Evolutionary conservation across 2,888 invertebrate species (phyloP), one percentile per base, ranked within the genome.

Genomic region (Meloe dianella): DNA sequence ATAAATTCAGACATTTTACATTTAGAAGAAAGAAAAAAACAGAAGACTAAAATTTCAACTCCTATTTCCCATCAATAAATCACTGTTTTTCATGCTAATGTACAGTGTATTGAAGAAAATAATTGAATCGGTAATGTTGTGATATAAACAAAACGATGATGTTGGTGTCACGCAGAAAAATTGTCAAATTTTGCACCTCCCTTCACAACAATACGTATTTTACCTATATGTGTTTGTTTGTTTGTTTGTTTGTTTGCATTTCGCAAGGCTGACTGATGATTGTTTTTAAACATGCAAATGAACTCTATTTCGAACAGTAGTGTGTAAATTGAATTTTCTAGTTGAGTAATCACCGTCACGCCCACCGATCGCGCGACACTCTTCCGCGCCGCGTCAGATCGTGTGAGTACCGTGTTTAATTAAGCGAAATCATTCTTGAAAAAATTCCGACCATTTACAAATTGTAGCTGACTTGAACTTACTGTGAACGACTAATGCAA

Each of bases 291-390:
- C 77, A 78, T 77, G 77, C 76, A 79, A 79, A 78, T 76, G 78
- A 80, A 76, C 78, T 76, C 73, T 72, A 73, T 75, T 24, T 12
- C 74, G 77, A 78, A 79, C 78, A 71, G 77, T 73, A 68, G 68
- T 74, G 78, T 73, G 77, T 74, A 80, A 79, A 80, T 80, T 80
- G 78, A 79, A 80, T 80, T 79, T 80, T 79, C 79, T 78, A 76
- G 74, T 78, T 78, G 79, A 79, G 75, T 75, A 75, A 78, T 76
- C 77, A 71, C 73, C 75, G 78, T 74, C 78, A 77, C 75, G 78
- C 74, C 72, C 69, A 68, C 67, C 65, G 60, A 62, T 58, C 66
- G 63, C 70, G 64, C 69, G 69, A 69, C 74, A 67, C 74, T 65
- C 69, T 70, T 67, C 60, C 67, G 64, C 66, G 35, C 60, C 67